A percentile compares a stretch with the other conserved stretches of the same genome.
These are phyloP conservation scores for Trissolcus japonicus DNA, from an alignment of 2,888 invertebrate genomes.

Conservation along the genomic window DNA sequence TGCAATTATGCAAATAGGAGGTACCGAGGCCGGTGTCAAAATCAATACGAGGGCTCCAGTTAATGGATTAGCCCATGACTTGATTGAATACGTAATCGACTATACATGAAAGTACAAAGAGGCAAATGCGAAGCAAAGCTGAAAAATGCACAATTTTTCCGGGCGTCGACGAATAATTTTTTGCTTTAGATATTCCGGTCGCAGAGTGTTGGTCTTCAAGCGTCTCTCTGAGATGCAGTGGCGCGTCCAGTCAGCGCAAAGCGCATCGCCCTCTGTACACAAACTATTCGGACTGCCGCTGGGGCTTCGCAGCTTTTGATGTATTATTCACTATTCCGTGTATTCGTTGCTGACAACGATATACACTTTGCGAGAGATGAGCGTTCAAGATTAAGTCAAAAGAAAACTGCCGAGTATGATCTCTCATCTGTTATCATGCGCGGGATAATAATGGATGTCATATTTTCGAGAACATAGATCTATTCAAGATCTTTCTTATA, in stretches of 20 bases:
- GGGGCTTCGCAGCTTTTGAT: slow-evolving; percentile 62
- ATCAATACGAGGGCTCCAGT: slow-evolving; percentile 41
- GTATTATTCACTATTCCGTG: slow-evolving; percentile 66
- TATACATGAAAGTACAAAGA: slow-evolving; percentile 27
- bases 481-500: background rate
- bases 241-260: slow-evolving; percentile 48
- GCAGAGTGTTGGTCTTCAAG: slow-evolving; percentile 18
- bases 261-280: slow-evolving; percentile 33
- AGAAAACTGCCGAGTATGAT: slow-evolving; percentile 40
- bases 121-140: slow-evolving; percentile 30
- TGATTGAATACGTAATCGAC: slow-evolving; percentile 41
- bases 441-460: slow-evolving; percentile 19
- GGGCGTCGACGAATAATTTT: slow-evolving; percentile 26
- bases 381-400: slow-evolving; percentile 60
- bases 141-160: slow-evolving; percentile 32
- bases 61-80: slow-evolving; percentile 44
- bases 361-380: slow-evolving; percentile 45
- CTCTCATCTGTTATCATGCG: slow-evolving; percentile 15
- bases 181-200: slow-evolving; percentile 43
- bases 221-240: slow-evolving; percentile 41
- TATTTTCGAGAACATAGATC: slow-evolving; percentile 11
- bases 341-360: slow-evolving; percentile 56
- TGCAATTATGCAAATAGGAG: slow-evolving; percentile 39
- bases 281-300: slow-evolving; percentile 26
- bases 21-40: slow-evolving; percentile 23